Evolutionary conservation across 2,888 invertebrate species (phyloP).

Genomic region (Oscheius myriophilus): DNA sequence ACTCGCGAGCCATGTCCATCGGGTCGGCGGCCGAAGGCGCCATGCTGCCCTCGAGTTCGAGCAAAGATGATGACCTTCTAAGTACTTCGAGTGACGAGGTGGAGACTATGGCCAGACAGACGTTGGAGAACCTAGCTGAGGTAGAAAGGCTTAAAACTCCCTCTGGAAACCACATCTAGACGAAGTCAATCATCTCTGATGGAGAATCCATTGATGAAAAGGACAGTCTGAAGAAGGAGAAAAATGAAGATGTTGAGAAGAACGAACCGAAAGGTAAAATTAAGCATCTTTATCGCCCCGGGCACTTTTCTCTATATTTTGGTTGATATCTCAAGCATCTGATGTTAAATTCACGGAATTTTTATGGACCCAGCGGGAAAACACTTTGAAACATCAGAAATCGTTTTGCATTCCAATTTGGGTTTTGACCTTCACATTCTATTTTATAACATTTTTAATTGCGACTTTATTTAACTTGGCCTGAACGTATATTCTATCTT

Average conservation of each 20-base stretch:
- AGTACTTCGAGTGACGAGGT: slow-evolving; percentile 62
- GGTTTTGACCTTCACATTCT: no score
- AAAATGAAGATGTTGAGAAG: slow-evolving; percentile 16
- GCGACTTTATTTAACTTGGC: no score
- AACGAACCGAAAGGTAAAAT: slow-evolving; percentile 16
- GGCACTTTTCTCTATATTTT: no score
- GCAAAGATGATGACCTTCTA: slow-evolving; percentile 61
- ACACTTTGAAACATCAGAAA: no score
- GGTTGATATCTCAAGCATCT: no score
- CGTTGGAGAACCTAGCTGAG: slow-evolving; percentile 59
- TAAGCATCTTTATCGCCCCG: no score
- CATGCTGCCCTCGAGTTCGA: slow-evolving; percentile 59
- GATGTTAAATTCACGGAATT: no score
- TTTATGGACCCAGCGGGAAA: no score
- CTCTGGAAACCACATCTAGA: slow-evolving; percentile 8
- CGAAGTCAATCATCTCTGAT: slow-evolving; percentile 25
- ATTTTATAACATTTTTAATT: no score
- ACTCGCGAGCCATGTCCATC: slow-evolving; percentile 25
- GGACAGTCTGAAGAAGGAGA: slow-evolving; percentile 24
- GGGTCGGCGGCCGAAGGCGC: slow-evolving; percentile 43
- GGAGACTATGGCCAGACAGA: slow-evolving; percentile 61
- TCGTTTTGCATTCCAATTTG: no score
- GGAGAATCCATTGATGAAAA: slow-evolving; percentile 16
- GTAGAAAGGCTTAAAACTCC: slow-evolving; percentile 33
- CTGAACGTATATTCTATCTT: slow-evolving; percentile 13